Percentiles rank a stretch among this genome's conserved stretches.
phyloP scores from a whole-genome alignment of 2,888 invertebrate genomes.

The Ichneumoninae sp. region DNA sequence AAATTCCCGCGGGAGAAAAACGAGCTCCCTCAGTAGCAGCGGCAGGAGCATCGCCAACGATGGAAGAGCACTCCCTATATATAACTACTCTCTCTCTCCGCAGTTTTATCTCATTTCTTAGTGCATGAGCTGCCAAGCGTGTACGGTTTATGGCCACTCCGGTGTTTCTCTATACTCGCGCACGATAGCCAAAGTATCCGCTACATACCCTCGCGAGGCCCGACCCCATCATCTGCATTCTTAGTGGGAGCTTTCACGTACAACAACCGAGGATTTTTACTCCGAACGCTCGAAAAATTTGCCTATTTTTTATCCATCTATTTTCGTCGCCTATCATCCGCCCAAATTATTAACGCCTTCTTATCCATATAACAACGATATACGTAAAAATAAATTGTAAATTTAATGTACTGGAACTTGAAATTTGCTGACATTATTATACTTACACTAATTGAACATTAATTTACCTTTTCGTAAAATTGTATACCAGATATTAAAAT shows the following conservation, averaged over 20 bases:
- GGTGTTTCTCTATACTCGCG: constrained; percentile 37
- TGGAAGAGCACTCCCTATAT: constrained; percentile 33
- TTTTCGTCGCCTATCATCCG: neutral
- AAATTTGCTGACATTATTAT: no score
- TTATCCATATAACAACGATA: no score
- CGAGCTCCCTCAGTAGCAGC: constrained; percentile 46
- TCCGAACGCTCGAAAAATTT: constrained; percentile 17
- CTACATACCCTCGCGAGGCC: constrained; percentile 30
- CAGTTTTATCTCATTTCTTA: constrained; percentile 65
- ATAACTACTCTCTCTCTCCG: constrained; percentile 27
- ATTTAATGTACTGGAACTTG: no score
- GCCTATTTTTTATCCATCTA: neutral
- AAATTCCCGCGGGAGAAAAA: constrained; percentile 64
- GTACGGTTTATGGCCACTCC: constrained; percentile 62
- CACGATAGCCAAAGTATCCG: constrained; percentile 46
- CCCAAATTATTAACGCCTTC: no score
- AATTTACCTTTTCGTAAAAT: no score
- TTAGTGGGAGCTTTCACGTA: constrained; percentile 12
- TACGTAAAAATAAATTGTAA: no score
- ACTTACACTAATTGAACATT: no score
- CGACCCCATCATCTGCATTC: constrained; percentile 46
- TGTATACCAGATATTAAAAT: no score
- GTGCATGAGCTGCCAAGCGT: constrained; percentile 65
- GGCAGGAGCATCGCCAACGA: constrained; percentile 49
- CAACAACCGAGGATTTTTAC: constrained; percentile 2